These are phyloP conservation scores for Sterna hirundo DNA, from an alignment of 2,113 vertebrate species.

Conservation along the genomic window DNA sequence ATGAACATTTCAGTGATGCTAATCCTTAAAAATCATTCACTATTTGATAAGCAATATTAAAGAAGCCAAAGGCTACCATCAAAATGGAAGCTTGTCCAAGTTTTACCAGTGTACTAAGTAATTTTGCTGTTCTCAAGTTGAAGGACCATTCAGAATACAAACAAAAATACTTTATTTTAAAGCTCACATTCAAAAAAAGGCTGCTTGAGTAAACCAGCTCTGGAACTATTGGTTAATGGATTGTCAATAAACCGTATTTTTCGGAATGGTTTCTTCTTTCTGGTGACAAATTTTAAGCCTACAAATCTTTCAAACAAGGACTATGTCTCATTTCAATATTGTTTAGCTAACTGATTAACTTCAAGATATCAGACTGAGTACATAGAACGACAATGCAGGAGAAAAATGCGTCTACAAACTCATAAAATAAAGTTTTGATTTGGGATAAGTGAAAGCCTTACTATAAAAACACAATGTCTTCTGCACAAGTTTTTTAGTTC, in stretches of 20 bases:
- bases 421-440: background rate
- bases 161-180: background rate
- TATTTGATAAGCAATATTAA: background rate
- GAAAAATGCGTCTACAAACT: background rate
- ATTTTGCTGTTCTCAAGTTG: background rate
- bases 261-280: background rate
- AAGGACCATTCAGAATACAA: background rate
- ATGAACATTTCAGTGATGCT: background rate
- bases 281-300: background rate
- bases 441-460: background rate
- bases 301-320: background rate
- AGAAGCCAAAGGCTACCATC: background rate
- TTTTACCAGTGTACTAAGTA: background rate
- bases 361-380: background rate
- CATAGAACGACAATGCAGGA: background rate
- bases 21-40: background rate
- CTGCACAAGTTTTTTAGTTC: background rate
- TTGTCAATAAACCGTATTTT: background rate
- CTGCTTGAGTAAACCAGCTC: background rate
- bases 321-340: background rate
- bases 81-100: background rate
- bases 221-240: background rate
- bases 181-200: background rate
- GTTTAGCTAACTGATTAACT: background rate
- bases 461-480: background rate